Evolutionary conservation across 1,140 invertebrate genomes (phyloP).

Genomic region (Bombus confusus): DNA sequence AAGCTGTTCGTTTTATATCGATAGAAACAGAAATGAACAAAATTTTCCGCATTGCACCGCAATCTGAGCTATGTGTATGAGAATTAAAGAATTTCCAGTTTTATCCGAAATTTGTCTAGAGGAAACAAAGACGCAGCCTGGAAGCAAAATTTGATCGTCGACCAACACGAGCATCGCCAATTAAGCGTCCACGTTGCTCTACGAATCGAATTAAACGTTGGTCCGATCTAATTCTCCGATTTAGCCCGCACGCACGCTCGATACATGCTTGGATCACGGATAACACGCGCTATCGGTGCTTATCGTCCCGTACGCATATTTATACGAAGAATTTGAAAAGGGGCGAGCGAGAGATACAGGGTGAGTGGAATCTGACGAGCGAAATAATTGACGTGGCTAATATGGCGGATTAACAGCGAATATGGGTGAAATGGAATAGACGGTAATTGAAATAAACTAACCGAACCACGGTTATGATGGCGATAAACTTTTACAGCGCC

Average conservation of each 20-base stretch:
- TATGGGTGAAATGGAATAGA: constrained; percentile 54
- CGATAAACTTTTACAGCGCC: constrained; percentile 62
- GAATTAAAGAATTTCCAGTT: not conserved
- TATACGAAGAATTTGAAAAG: constrained; percentile 17
- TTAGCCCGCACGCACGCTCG: not conserved
- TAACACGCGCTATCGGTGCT: constrained; percentile 25
- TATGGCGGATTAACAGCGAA: constrained; percentile 54
- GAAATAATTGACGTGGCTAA: constrained; percentile 36
- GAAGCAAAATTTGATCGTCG: not conserved
- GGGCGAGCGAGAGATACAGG: no score
- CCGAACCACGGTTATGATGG: constrained; percentile 50
- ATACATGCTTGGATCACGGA: not conserved
- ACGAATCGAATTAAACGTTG: not conserved
- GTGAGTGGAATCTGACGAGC: not conserved
- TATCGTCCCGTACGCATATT: constrained; percentile 6
- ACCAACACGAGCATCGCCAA: not conserved
- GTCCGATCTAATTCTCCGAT: constrained; percentile 20
- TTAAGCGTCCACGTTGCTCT: not conserved
- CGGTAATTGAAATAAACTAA: constrained; percentile 62
- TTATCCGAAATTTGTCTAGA: not conserved
- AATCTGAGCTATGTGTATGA: not conserved
- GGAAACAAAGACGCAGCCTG: not conserved
- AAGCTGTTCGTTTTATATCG: no score
- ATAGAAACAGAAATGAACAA: no score
- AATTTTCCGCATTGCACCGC: no score